phyloP scores from a whole-genome alignment of 2,113 vertebrate species.

The Gallinago undulata region DNA sequence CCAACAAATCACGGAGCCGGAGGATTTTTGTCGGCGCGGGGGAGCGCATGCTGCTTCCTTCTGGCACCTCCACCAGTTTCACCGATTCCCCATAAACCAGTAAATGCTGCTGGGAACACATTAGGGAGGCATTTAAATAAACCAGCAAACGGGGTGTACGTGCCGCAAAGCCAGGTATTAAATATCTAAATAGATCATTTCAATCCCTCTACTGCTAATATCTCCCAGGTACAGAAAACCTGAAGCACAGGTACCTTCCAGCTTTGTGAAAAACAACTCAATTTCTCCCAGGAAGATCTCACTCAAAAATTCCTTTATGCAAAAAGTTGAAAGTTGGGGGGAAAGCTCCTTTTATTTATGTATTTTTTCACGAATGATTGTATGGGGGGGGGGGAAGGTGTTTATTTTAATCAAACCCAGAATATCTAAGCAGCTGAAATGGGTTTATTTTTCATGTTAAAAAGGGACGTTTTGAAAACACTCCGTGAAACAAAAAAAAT shows the following conservation, averaged over 20 bases:
- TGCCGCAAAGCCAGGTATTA: conserved; percentile 23
- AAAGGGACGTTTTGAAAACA: not conserved
- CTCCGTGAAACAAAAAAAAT: not conserved
- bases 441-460: not conserved
- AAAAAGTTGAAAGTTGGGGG: not conserved
- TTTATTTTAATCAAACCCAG: not conserved
- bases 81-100: conserved; percentile 30
- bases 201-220: not conserved
- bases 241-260: not conserved
- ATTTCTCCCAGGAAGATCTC: not conserved
- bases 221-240: not conserved
- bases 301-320: not conserved
- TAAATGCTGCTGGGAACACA: conserved; percentile 27
- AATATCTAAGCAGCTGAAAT: conserved; percentile 9
- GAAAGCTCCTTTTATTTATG: not conserved
- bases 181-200: conserved; percentile 16
- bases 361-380: not conserved
- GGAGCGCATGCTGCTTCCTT: not conserved
- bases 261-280: not conserved
- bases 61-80: conserved; percentile 9
- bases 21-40: accelerated
- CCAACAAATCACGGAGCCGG: not conserved
- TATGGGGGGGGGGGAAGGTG: not conserved
- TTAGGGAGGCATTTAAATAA: conserved; percentile 23
- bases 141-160: not conserved